These are phyloP conservation scores for Andinoacara biseriatus DNA, from an alignment of 2,113 vertebrate species.

Conservation along the genomic window DNA sequence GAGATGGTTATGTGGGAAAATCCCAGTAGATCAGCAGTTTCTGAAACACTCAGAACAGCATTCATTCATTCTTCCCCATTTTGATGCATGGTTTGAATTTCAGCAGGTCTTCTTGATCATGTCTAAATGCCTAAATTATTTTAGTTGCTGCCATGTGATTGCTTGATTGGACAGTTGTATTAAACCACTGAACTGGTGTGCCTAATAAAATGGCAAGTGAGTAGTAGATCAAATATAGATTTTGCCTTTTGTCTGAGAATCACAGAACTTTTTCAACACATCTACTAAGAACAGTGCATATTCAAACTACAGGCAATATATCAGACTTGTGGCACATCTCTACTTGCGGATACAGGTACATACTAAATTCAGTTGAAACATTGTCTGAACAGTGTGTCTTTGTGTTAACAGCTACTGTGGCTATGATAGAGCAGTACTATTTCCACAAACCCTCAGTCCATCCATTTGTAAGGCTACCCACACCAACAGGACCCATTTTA, in stretches of 20 bases:
- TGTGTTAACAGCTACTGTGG: neutral
- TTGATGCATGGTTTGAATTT: neutral
- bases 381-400: neutral
- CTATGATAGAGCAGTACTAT: neutral
- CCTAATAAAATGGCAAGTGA: neutral
- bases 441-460: slow-evolving; percentile 2
- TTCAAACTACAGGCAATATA: slow-evolving; percentile 3
- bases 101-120: neutral
- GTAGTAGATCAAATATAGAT: neutral
- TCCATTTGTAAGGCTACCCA: slow-evolving; percentile 5
- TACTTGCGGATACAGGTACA: neutral
- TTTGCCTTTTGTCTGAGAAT: neutral
- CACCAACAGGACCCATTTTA: slow-evolving; percentile 18
- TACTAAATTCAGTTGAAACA: neutral
- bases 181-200: neutral
- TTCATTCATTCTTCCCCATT: neutral
- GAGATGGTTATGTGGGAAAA: neutral
- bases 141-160: neutral
- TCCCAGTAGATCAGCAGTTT: neutral
- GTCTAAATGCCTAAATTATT: neutral
- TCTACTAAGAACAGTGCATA: neutral
- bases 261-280: neutral
- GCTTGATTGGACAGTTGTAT: neutral
- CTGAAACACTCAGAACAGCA: neutral
- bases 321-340: neutral